phyloP scores from a whole-genome alignment of 2,113 vertebrate genomes.

The Opisthocomus hoazin region DNA sequence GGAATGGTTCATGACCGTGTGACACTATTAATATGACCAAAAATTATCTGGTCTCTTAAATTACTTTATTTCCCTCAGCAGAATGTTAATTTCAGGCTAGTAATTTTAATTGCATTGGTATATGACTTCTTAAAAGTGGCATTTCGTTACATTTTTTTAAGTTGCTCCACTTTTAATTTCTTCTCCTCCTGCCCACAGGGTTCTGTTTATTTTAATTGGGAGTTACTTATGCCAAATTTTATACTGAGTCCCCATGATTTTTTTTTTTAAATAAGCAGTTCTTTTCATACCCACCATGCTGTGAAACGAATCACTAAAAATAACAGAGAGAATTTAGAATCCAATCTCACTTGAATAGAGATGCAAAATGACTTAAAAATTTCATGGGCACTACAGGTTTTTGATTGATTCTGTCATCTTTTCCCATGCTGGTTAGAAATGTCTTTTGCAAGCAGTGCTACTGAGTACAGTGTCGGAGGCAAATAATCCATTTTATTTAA shows the following conservation, averaged over 20 bases:
- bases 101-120: conserved; percentile 63
- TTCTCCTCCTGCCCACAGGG: neutral
- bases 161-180: conserved; percentile 29
- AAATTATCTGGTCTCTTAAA: conserved; percentile 63
- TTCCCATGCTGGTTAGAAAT: neutral
- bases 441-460: neutral
- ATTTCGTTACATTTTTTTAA: conserved; percentile 53
- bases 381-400: conserved; percentile 13
- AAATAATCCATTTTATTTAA: neutral
- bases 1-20: conserved; percentile 45
- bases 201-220: conserved; percentile 53
- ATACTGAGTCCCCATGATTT: neutral
- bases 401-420: neutral
- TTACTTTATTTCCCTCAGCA: conserved; percentile 59
- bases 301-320: conserved; percentile 35
- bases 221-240: conserved; percentile 51
- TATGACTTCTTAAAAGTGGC: conserved; percentile 30
- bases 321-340: conserved; percentile 45
- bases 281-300: conserved; percentile 36
- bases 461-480: neutral
- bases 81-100: conserved; percentile 65
- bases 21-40: conserved; percentile 61
- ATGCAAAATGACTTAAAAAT: conserved; percentile 13
- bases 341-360: neutral
- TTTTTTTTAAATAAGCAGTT: conserved; percentile 13